A percentile compares a stretch with the other conserved stretches of the same genome.
Conservation (phyloP, 1,140 invertebrate genomes). For the Oscheius sp. region DNA sequence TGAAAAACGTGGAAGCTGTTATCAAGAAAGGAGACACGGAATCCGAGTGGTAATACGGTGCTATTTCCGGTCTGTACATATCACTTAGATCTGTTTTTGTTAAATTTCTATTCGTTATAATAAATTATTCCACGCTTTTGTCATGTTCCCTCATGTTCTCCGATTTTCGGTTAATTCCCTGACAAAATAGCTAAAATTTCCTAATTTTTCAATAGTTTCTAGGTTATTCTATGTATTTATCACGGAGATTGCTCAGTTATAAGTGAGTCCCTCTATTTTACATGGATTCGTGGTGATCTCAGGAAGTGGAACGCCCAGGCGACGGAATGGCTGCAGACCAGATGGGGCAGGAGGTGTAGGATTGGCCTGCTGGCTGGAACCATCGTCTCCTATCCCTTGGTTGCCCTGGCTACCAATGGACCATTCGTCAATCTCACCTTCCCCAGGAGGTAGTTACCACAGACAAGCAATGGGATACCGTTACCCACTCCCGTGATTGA, state of each 20-base stretch:
- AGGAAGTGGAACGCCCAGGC: slow-evolving; percentile 32
- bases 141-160: no score
- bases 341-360: slow-evolving; percentile 29
- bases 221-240: neutral
- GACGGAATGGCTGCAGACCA: slow-evolving; percentile 32
- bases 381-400: slow-evolving; percentile 33
- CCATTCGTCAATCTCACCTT: slow-evolving; percentile 37
- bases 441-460: neutral
- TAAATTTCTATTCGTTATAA: no score
- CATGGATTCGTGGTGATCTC: neutral
- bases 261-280: neutral
- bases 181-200: neutral
- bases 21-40: neutral
- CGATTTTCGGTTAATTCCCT: neutral
- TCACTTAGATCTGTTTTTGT: no score
- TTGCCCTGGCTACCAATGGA: slow-evolving; percentile 28
- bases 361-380: slow-evolving; percentile 39
- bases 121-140: no score
- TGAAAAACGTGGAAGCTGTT: slow-evolving; percentile 2
- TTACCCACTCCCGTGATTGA: neutral
- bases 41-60: no score
- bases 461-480: neutral
- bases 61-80: no score
- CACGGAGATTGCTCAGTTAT: neutral
- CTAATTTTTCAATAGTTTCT: neutral